Evolutionary conservation across 2,113 vertebrate species (phyloP).

Genomic region (Silurus glanis): DNA sequence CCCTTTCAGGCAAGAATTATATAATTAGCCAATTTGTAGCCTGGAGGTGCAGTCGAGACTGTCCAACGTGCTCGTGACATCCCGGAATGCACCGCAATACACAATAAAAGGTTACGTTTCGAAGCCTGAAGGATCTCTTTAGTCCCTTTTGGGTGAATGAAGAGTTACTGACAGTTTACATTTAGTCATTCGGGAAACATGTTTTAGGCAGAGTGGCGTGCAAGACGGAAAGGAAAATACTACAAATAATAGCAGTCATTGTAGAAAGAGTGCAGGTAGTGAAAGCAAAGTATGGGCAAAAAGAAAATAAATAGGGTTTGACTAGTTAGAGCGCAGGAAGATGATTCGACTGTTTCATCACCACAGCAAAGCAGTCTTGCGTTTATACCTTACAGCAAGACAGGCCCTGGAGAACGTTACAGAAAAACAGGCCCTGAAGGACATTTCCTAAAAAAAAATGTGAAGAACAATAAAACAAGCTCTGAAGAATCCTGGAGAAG

Average conservation of each 20-base stretch:
- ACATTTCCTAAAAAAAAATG: too few relatives aligned
- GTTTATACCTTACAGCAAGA: neutral
- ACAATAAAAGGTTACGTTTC: neutral
- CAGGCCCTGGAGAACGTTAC: neutral
- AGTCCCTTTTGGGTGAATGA: neutral
- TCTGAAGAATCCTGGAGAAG: too few relatives aligned
- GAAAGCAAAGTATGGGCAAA: neutral
- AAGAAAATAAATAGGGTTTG: neutral
- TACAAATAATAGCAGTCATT: neutral
- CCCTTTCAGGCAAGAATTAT: slow-evolving; percentile 2
- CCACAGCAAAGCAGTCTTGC: neutral
- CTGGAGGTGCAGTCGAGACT: neutral
- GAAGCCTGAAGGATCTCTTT: neutral
- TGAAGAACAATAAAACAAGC: too few relatives aligned
- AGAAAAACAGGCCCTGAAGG: too few relatives aligned
- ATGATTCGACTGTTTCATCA: neutral
- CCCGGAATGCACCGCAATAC: neutral
- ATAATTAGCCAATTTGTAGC: slow-evolving; percentile 2
- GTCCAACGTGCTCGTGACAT: neutral
- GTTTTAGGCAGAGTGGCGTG: neutral
- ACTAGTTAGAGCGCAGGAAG: neutral
- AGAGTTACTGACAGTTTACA: neutral
- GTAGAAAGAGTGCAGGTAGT: neutral
- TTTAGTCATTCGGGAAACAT: neutral
- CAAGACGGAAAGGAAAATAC: neutral